Percentiles rank a stretch among this genome's conserved stretches.
Conservation (phyloP, 2,113 vertebrate genomes). For the Dasyurus viverrinus region DNA sequence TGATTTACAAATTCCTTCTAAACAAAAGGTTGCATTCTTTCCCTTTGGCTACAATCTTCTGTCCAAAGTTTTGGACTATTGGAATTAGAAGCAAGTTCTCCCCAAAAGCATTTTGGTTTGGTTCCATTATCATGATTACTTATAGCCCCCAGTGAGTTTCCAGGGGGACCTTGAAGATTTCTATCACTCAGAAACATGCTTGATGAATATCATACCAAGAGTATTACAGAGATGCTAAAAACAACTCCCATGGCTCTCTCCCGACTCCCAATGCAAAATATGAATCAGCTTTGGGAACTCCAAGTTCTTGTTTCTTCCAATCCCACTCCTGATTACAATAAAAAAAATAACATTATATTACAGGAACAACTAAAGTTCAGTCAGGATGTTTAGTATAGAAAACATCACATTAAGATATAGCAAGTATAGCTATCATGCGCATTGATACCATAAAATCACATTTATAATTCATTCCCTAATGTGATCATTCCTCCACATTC, state of each 20-base stretch:
- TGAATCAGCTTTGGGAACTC: neutral
- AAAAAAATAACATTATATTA: neutral
- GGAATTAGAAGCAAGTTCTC: neutral
- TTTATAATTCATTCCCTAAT: neutral
- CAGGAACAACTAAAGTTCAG: neutral
- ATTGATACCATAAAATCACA: neutral
- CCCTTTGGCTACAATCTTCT: neutral
- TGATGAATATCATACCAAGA: neutral
- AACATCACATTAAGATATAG: neutral
- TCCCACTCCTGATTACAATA: neutral
- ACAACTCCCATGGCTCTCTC: neutral
- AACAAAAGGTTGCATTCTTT: neutral
- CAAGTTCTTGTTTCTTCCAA: neutral
- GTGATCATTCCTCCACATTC: neutral
- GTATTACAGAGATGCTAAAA: neutral
- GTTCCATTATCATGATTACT: conserved; percentile 22
- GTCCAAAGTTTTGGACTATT: conserved; percentile 42
- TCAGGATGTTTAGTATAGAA: neutral
- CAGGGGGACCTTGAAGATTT: neutral
- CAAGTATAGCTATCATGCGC: neutral
- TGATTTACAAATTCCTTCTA: conserved; percentile 43
- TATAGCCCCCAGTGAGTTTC: conserved; percentile 9
- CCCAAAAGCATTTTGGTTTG: neutral
- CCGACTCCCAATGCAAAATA: neutral
- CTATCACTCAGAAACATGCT: neutral